These are phyloP conservation scores for Drosophila nannoptera DNA, from an alignment of 1,140 invertebrate species.

Conservation along the genomic window DNA sequence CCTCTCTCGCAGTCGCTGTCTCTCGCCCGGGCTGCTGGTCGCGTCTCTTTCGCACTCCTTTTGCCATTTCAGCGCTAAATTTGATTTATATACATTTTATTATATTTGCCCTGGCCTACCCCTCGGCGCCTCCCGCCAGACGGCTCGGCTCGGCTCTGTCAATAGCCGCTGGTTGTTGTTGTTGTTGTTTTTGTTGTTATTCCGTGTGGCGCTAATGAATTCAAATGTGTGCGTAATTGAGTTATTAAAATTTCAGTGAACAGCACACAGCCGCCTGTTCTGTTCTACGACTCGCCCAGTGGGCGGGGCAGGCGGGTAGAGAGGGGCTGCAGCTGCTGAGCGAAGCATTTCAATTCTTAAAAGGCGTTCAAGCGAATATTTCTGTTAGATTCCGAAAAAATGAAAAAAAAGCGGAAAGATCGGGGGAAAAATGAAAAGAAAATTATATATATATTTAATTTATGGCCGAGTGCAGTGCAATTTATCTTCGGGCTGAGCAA, in stretches of 20 bases:
- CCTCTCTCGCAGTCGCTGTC: slow-evolving; percentile 2
- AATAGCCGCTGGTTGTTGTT: slow-evolving; percentile 26
- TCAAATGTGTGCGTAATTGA: slow-evolving; percentile 78
- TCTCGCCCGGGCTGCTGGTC: neutral
- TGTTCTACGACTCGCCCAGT: slow-evolving; percentile 6
- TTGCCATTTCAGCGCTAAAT: slow-evolving; percentile 71
- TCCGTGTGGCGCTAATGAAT: slow-evolving; percentile 69
- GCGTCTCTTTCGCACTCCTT: slow-evolving; percentile 37
- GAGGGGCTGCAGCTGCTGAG: neutral
- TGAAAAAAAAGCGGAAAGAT: neutral
- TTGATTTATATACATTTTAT: slow-evolving; percentile 77
- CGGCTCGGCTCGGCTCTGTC: neutral
- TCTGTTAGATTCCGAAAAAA: slow-evolving; percentile 33
- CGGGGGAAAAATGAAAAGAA: neutral
- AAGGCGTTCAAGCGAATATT: slow-evolving; percentile 61
- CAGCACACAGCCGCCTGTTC: slow-evolving; percentile 31
- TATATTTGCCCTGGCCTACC: slow-evolving; percentile 61
- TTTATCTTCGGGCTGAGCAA: neutral
- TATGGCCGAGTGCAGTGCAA: slow-evolving; percentile 44
- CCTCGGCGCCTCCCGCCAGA: slow-evolving; percentile 23
- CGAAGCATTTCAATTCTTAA: slow-evolving; percentile 54
- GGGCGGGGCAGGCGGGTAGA: neutral
- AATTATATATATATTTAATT: slow-evolving; percentile 50
- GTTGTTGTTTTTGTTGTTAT: slow-evolving; percentile 34
- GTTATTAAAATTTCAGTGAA: slow-evolving; percentile 75